Evolutionary conservation across 2,113 vertebrate genomes (phyloP).

Genomic region (Semnornis frantzii): DNA sequence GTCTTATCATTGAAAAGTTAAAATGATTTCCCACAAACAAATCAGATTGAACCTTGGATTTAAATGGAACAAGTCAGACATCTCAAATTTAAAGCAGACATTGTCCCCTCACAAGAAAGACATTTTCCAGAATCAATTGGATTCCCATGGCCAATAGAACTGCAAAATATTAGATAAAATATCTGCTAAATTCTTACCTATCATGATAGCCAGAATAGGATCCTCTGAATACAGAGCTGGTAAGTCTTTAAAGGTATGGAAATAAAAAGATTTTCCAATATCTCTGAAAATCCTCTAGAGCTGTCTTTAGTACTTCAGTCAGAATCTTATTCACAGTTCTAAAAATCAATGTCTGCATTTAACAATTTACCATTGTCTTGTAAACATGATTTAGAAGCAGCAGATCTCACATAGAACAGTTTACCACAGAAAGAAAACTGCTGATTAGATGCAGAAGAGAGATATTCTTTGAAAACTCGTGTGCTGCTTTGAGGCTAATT

Average conservation of each 20-base stretch:
- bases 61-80: not conserved
- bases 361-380: not conserved
- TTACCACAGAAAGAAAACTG: not conserved
- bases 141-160: not conserved
- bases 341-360: not conserved
- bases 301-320: not conserved
- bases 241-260: not conserved
- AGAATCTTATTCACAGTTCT: not conserved
- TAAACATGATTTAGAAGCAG: not conserved
- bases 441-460: not conserved
- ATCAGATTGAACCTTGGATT: not conserved
- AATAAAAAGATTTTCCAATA: not conserved
- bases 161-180: not conserved
- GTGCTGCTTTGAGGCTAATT: too few species aligned
- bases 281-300: not conserved
- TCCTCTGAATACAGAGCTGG: not conserved
- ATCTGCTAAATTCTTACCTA: not conserved
- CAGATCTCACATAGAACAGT: not conserved
- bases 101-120: not conserved
- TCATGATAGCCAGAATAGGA: not conserved
- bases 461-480: not conserved
- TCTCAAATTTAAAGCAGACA: not conserved
- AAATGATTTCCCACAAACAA: not conserved
- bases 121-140: not conserved
- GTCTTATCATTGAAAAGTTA: not conserved